A percentile compares a stretch with the other conserved stretches of the same genome.
Evolutionary conservation across 2,888 invertebrate species (phyloP).

Genomic region (Phalera bucephala): DNA sequence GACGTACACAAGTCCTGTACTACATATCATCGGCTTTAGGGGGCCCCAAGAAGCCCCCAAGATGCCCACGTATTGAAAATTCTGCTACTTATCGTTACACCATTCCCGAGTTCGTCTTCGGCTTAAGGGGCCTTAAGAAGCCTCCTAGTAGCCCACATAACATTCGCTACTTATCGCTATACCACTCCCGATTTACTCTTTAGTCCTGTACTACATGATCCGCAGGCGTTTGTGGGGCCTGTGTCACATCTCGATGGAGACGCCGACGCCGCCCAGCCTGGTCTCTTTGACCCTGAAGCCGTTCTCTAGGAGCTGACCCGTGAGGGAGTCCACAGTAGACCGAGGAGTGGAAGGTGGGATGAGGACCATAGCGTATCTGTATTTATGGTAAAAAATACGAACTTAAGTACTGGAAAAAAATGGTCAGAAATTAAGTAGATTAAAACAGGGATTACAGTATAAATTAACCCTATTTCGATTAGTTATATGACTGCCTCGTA

Average conservation of each 20-base stretch:
- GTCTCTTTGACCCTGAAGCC: slow-evolving; percentile 83
- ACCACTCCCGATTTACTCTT: background rate
- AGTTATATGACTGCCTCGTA: no score
- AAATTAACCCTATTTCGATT: no score
- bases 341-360: slow-evolving; percentile 66
- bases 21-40: background rate
- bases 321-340: slow-evolving; percentile 58
- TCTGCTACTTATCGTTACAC: background rate
- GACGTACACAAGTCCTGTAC: no score
- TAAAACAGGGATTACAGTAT: no score
- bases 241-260: slow-evolving; percentile 73
- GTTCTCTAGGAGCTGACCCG: slow-evolving; percentile 63
- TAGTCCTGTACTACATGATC: slow-evolving; percentile 13
- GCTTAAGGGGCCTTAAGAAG: no score
- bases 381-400: background rate
- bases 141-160: background rate
- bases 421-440: background rate
- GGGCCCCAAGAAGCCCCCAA: no score
- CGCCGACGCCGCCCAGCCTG: slow-evolving; percentile 84
- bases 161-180: background rate
- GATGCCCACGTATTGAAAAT: background rate
- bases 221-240: slow-evolving; percentile 33
- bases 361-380: slow-evolving; percentile 69
- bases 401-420: background rate
- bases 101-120: background rate